These are phyloP conservation scores for Listronotus oregonensis DNA, from an alignment of 1,140 invertebrate genomes.

Conservation along the genomic window DNA sequence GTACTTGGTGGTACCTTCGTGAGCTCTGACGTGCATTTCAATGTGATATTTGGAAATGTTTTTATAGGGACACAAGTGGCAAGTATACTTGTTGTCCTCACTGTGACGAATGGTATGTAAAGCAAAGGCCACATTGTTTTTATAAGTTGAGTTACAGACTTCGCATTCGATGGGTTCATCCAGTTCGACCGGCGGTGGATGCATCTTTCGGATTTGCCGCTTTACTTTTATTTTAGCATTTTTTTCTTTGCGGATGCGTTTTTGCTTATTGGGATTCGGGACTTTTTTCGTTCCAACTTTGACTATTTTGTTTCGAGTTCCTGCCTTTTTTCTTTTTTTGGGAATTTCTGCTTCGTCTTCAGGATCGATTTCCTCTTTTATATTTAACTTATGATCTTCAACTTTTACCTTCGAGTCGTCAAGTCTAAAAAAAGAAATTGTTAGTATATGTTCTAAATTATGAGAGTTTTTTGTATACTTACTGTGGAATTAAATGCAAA, in stretches of 20 bases:
- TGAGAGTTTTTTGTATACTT: neutral
- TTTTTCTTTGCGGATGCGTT: neutral
- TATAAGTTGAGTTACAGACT: conserved; percentile 48
- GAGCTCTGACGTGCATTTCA: conserved; percentile 53
- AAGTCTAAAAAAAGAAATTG: neutral
- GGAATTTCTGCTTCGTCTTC: neutral
- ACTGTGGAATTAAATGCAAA: neutral
- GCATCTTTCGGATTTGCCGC: conserved; percentile 41
- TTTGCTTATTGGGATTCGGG: neutral
- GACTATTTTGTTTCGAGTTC: conserved; percentile 7
- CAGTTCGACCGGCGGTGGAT: conserved; percentile 61
- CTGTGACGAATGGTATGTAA: conserved; percentile 52
- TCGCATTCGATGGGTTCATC: conserved; percentile 50
- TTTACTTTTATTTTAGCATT: neutral
- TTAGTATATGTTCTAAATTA: conserved; percentile 6
- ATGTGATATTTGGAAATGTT: conserved; percentile 57
- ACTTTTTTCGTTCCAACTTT: conserved; percentile 11
- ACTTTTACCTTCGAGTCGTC: neutral
- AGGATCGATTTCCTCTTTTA: neutral
- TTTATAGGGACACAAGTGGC: conserved; percentile 56
- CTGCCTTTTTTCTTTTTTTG: conserved; percentile 1
- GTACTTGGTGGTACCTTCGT: conserved; percentile 58
- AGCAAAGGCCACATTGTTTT: conserved; percentile 47
- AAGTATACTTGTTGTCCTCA: conserved; percentile 53
- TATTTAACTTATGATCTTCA: neutral